phyloP scores from a whole-genome alignment of 2,113 vertebrate genomes.

The Echinops telfairi region DNA sequence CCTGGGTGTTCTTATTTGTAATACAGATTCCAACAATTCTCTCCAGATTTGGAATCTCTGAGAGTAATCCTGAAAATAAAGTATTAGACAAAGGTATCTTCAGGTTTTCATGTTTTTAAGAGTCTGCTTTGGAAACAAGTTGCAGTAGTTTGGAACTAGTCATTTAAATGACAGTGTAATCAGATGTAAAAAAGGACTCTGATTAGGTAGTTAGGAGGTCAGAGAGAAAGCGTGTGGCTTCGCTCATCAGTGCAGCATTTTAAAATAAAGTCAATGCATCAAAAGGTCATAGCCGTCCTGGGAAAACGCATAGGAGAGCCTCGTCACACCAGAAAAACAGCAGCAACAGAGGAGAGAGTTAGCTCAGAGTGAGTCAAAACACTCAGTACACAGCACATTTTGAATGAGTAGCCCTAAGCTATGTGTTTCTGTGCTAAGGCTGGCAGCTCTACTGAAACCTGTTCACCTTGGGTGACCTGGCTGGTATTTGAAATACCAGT shows the following conservation, averaged over 20 bases:
- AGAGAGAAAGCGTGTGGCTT: not conserved
- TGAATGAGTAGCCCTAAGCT: too few relatives aligned
- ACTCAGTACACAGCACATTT: not conserved
- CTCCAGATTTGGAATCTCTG: not conserved
- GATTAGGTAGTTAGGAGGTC: not conserved
- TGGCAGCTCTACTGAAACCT: too few relatives aligned
- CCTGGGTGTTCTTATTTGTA: not conserved
- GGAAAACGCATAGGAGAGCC: too few relatives aligned
- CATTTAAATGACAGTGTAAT: not conserved
- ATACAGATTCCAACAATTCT: not conserved
- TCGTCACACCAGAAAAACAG: too few relatives aligned
- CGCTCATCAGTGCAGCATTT: not conserved
- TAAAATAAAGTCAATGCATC: not conserved
- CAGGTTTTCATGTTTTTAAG: not conserved
- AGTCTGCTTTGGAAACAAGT: not conserved
- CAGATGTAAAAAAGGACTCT: not conserved
- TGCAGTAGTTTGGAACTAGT: not conserved
- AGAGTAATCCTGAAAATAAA: not conserved
- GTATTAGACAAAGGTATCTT: not conserved
- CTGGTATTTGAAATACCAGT: too few relatives aligned
- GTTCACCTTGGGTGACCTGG: too few relatives aligned
- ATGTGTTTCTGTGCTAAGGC: too few relatives aligned
- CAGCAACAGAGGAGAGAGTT: not conserved
- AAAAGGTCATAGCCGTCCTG: not conserved
- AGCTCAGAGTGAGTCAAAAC: not conserved